A percentile compares a stretch with the other conserved stretches of the same genome.
phyloP scores from a whole-genome alignment of 2,113 vertebrate genomes.

The Pelecanoides urinatrix region DNA sequence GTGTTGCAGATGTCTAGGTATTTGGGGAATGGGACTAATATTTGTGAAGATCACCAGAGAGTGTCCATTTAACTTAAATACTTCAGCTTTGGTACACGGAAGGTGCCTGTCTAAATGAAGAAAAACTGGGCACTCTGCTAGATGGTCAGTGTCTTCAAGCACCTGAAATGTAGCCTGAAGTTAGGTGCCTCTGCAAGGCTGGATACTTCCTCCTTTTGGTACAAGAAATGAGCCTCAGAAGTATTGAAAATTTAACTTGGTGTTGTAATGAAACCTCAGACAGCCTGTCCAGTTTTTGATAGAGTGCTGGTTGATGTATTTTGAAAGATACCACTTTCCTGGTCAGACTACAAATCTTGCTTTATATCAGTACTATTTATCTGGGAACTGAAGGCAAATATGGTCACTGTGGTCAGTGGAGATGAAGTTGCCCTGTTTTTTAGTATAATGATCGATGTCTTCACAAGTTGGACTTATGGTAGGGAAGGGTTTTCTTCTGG shows the following conservation, averaged over 20 bases:
- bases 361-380: neutral
- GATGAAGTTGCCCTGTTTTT: neutral
- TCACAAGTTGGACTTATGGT: neutral
- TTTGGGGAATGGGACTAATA: neutral
- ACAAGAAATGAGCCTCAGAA: neutral
- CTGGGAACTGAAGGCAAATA: neutral
- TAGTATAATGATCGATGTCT: neutral
- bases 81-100: neutral
- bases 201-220: neutral
- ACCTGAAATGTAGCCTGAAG: neutral
- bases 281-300: neutral
- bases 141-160: neutral
- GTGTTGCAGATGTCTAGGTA: neutral
- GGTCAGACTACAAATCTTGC: neutral
- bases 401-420: neutral
- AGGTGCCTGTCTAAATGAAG: neutral
- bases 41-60: neutral
- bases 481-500: neutral
- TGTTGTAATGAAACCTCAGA: neutral
- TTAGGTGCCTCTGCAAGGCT: neutral
- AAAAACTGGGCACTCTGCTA: neutral
- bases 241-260: neutral
- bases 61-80: neutral
- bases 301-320: neutral
- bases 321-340: neutral